These are phyloP conservation scores for Idaea straminata DNA, from an alignment of 2,888 invertebrate genomes.

Conservation along the genomic window DNA sequence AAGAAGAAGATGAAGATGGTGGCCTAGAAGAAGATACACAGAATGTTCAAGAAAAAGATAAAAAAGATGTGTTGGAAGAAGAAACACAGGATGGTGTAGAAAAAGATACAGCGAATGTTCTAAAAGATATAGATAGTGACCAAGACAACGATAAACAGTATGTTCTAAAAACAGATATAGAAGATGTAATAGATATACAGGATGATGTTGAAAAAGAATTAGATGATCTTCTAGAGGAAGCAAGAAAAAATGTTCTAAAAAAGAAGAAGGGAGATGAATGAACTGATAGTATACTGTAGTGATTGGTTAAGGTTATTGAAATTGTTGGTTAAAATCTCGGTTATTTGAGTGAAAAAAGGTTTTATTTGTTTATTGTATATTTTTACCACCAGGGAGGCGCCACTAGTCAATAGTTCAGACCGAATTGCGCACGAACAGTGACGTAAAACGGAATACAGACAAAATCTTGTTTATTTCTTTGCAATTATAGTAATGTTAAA, in stretches of 20 bases:
- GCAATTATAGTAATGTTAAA: too few species aligned
- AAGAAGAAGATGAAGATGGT: constrained; percentile 12
- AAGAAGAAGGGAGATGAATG: constrained; percentile 35
- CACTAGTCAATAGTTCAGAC: neutral
- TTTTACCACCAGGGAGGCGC: neutral
- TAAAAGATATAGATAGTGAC: neutral
- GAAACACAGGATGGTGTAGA: constrained; percentile 1
- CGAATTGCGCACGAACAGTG: too few species aligned
- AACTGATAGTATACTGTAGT: constrained; percentile 34
- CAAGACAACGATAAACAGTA: neutral
- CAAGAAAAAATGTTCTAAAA: neutral
- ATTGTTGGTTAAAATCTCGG: neutral
- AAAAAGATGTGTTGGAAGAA: neutral
- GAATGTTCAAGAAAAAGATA: neutral
- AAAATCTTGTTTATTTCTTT: too few species aligned
- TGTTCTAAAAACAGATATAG: neutral
- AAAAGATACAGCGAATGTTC: constrained; percentile 12
- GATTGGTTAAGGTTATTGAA: neutral
- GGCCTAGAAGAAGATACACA: neutral
- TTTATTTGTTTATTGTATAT: neutral
- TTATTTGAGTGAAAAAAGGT: neutral
- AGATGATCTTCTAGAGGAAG: neutral
- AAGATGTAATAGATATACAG: neutral
- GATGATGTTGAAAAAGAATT: constrained; percentile 8
- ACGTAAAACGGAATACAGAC: too few species aligned